A percentile compares a stretch with the other conserved stretches of the same genome.
Evolutionary conservation across 2,888 invertebrate genomes (phyloP).

Genomic region (Cephus nigrinus): DNA sequence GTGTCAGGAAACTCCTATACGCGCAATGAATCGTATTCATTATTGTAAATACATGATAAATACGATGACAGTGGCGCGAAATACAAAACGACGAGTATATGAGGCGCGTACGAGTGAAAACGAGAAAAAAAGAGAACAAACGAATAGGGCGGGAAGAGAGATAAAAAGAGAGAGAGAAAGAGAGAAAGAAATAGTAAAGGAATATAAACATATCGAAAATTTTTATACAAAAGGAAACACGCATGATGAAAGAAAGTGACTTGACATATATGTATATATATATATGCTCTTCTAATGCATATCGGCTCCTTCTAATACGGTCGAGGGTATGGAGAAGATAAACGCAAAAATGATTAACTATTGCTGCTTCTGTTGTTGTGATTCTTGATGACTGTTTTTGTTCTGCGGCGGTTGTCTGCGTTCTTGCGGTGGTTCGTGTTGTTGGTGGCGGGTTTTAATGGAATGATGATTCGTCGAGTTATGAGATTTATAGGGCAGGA

Average conservation of each 20-base stretch:
- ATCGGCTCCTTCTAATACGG: conserved; percentile 36
- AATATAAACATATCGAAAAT: not conserved
- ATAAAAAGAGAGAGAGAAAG: not conserved
- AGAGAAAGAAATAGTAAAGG: not conserved
- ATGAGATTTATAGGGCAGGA: conserved; percentile 57
- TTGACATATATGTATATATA: conserved; percentile 28
- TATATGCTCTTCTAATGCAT: conserved; percentile 30
- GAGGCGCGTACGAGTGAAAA: not conserved
- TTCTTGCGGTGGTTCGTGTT: conserved; percentile 52
- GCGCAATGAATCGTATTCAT: conserved; percentile 20
- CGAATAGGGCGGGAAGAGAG: conserved; percentile 3
- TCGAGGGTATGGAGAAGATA: conserved; percentile 21
- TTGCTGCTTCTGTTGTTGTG: conserved; percentile 42
- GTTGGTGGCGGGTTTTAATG: conserved; percentile 58
- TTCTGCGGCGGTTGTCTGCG: conserved; percentile 53
- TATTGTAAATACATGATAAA: conserved; percentile 41
- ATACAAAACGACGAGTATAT: conserved; percentile 36
- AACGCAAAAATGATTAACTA: conserved; percentile 40
- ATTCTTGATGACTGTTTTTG: conserved; percentile 51
- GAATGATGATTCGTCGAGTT: conserved; percentile 64
- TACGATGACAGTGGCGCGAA: conserved; percentile 35
- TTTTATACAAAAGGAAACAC: conserved; percentile 49
- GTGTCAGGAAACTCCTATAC: not conserved
- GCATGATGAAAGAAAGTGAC: conserved; percentile 44
- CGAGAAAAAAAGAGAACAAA: not conserved